phyloP scores from a whole-genome alignment of 2,113 vertebrate genomes.

The Sphyrna mokarran region DNA sequence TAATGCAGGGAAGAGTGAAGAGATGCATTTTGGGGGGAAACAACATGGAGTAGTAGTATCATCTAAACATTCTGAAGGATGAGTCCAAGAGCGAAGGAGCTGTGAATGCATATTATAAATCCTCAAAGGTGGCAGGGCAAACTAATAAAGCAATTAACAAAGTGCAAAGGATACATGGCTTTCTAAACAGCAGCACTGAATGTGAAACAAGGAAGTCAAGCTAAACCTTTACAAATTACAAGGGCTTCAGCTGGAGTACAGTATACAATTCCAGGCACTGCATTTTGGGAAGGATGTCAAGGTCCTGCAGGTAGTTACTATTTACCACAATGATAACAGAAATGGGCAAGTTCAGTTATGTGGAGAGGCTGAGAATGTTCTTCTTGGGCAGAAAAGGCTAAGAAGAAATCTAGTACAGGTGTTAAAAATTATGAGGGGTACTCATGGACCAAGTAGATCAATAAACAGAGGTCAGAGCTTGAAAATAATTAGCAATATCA shows the following conservation, averaged over 20 bases:
- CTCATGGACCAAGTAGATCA: not conserved
- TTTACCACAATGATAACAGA: not conserved
- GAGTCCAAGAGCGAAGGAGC: not conserved
- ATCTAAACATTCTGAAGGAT: not conserved
- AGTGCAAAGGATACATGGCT: not conserved
- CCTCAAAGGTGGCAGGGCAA: not conserved
- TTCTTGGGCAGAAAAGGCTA: not conserved
- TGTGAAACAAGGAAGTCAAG: not conserved
- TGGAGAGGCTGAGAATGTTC: not conserved
- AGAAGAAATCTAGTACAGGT: not conserved
- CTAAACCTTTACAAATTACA: not conserved
- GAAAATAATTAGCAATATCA: not conserved
- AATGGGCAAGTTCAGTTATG: not conserved
- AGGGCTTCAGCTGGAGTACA: not conserved
- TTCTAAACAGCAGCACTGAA: not conserved
- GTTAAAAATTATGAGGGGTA: not conserved
- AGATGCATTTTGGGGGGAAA: not conserved
- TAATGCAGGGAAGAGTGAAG: not conserved
- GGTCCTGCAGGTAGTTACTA: not conserved
- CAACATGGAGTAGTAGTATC: not conserved
- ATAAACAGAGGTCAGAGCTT: not conserved
- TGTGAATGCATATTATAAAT: not conserved
- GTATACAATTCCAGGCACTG: not conserved
- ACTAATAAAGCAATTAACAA: not conserved
- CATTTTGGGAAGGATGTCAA: not conserved